phyloP scores from a whole-genome alignment of 2,113 vertebrate species.

The Athene noctua region DNA sequence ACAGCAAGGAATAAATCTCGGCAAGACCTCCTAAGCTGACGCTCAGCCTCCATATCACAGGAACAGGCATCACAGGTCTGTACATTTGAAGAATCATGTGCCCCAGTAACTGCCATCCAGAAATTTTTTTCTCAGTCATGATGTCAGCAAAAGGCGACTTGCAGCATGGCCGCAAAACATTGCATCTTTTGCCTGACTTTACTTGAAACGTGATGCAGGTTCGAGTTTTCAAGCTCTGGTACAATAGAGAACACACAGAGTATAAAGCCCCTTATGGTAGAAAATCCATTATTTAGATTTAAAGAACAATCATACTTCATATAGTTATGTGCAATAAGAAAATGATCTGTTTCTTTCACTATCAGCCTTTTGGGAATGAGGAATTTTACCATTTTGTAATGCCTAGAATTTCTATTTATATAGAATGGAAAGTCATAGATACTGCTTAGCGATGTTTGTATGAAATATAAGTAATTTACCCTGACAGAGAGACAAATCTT shows the following conservation, averaged over 20 bases:
- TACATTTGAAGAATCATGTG: not conserved
- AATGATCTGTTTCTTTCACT: not conserved
- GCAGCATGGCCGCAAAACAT: not conserved
- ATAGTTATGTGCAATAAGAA: not conserved
- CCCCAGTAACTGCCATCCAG: not conserved
- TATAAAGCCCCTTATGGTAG: not conserved
- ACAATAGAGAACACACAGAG: not conserved
- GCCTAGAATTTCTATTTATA: not conserved
- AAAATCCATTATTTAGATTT: not conserved
- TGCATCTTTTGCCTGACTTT: not conserved
- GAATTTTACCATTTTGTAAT: not conserved
- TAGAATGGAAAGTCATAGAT: not conserved
- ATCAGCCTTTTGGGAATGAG: not conserved
- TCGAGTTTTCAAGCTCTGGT: not conserved
- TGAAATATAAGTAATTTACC: constrained; percentile 4
- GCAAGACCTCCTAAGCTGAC: not conserved
- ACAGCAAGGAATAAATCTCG: not conserved
- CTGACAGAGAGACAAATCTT: not conserved
- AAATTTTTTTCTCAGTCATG: not conserved
- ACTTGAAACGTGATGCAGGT: not conserved
- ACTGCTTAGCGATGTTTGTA: not conserved
- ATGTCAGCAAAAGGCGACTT: not conserved
- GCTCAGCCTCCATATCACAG: not conserved
- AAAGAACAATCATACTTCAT: not conserved
- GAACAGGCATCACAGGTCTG: not conserved